Evolutionary conservation across 1,140 invertebrate species (phyloP).

Genomic region (Drosophila subpulchrella): DNA sequence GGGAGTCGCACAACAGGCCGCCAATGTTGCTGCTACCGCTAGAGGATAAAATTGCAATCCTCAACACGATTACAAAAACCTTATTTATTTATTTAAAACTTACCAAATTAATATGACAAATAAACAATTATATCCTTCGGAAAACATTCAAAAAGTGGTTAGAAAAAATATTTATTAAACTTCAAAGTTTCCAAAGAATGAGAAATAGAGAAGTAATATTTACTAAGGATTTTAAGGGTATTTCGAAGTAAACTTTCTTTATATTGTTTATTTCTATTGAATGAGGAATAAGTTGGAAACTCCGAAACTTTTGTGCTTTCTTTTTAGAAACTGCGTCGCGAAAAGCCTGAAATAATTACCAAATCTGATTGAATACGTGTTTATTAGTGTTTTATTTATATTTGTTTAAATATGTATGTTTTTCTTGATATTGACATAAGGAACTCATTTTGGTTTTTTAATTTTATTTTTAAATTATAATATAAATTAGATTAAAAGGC

Average conservation of each 20-base stretch:
- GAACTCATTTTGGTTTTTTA: background rate
- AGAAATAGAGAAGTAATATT: too few species aligned
- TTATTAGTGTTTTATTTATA: background rate
- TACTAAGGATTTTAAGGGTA: too few species aligned
- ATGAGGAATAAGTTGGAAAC: background rate
- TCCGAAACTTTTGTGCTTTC: background rate
- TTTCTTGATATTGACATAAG: background rate
- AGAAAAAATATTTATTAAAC: too few species aligned
- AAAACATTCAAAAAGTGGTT: background rate
- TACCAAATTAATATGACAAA: background rate
- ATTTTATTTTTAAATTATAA: background rate
- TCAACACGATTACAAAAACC: background rate
- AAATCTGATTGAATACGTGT: background rate
- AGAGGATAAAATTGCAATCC: slow-evolving; percentile 25
- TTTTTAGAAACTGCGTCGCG: background rate
- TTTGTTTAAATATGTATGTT: background rate
- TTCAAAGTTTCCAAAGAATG: too few species aligned
- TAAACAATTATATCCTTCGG: background rate
- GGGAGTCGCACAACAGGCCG: slow-evolving; percentile 69
- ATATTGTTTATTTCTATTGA: background rate
- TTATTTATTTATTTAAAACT: slow-evolving; percentile 8
- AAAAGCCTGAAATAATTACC: background rate
- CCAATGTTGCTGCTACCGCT: slow-evolving; percentile 68
- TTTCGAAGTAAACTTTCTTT: too few species aligned
- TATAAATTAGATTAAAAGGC: slow-evolving; percentile 13